Conservation (phyloP, 1,140 invertebrate species). For the Aphelenchoides avenae region DNA sequence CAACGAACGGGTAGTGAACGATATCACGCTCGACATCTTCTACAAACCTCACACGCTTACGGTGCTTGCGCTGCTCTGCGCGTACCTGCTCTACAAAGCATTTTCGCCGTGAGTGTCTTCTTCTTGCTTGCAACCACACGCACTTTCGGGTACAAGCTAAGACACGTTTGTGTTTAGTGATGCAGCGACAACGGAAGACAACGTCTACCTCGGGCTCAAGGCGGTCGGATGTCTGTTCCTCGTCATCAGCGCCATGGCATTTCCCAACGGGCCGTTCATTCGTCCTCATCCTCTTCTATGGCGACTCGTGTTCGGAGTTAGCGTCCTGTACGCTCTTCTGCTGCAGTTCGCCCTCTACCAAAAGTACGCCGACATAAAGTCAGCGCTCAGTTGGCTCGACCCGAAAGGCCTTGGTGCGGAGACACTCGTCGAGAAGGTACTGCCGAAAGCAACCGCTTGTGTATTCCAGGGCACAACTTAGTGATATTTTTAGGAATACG, state of each 20-base stretch:
- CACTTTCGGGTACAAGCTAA: too few species aligned
- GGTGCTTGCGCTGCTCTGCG: conserved; percentile 71
- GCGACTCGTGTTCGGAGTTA: conserved; percentile 70
- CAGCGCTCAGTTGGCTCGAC: conserved; percentile 86
- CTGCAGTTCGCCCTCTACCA: conserved; percentile 78
- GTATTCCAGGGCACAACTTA: too few species aligned
- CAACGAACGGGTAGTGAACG: conserved; percentile 93
- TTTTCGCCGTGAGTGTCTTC: conserved; percentile 84
- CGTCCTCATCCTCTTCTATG: conserved; percentile 69
- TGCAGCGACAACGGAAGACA: conserved; percentile 75
- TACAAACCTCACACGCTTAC: conserved; percentile 98
- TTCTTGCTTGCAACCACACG: too few species aligned
- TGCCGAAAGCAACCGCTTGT: neutral
- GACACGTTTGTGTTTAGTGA: conserved; percentile 69
- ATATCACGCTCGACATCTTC: conserved; percentile 93
- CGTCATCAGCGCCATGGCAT: conserved; percentile 88
- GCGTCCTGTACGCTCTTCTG: conserved; percentile 83
- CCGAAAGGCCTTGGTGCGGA: conserved; percentile 77
- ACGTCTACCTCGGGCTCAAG: conserved; percentile 83
- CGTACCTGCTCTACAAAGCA: conserved; percentile 81
- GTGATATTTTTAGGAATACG: conserved; percentile 81
- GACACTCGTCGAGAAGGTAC: conserved; percentile 85
- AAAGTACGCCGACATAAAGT: conserved; percentile 82
- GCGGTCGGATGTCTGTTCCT: conserved; percentile 93
- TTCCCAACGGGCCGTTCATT: conserved; percentile 95